phyloP scores from a whole-genome alignment of 2,888 invertebrate species.

The Acrobasis repandana region DNA sequence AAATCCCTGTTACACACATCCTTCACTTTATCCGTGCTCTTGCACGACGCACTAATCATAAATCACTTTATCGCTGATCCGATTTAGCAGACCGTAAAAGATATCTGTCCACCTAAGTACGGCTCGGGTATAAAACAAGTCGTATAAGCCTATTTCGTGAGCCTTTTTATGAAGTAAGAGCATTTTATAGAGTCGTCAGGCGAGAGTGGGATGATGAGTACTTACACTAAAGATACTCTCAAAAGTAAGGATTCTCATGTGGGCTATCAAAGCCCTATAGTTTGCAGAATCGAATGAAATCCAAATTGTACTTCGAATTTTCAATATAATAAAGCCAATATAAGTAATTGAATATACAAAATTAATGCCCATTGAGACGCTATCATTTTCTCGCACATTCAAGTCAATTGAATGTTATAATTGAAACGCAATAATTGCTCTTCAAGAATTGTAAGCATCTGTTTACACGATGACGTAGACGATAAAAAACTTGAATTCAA shows the following conservation, averaged over 20 bases:
- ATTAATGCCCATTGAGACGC: no score
- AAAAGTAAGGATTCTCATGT: not conserved
- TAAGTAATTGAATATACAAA: no score
- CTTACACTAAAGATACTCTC: conserved; percentile 32
- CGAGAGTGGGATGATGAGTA: conserved; percentile 36
- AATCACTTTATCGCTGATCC: conserved; percentile 35
- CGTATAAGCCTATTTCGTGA: conserved; percentile 41
- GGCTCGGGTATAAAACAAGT: conserved; percentile 42
- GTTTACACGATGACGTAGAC: no score
- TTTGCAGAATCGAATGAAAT: no score
- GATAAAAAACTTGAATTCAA: no score
- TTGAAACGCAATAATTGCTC: no score
- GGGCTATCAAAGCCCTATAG: no score
- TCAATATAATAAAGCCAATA: no score
- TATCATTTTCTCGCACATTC: no score
- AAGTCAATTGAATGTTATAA: no score
- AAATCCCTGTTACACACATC: not conserved
- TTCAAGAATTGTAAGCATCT: no score
- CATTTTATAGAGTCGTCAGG: conserved; percentile 41
- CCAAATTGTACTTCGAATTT: no score
- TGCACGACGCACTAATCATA: conserved; percentile 3
- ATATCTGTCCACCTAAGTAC: conserved; percentile 36
- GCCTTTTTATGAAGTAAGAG: conserved; percentile 42
- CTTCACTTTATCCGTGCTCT: not conserved
- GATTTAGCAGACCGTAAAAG: conserved; percentile 43